Evolutionary conservation across 2,797 vertebrate genomes (phyloP).

Genomic region (Myotis planiceps): DNA sequence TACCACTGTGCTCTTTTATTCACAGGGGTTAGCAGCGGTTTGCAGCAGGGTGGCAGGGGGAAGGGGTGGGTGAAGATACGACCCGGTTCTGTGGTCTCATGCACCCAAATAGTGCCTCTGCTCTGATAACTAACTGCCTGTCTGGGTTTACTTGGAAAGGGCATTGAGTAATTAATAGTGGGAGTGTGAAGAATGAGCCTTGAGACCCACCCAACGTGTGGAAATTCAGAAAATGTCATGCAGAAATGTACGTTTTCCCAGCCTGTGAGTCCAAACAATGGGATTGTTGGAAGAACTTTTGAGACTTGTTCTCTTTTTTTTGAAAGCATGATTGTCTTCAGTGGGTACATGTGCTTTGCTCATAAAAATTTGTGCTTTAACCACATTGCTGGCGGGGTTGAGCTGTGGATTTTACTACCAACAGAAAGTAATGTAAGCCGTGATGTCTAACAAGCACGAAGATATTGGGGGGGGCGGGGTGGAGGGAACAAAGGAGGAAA

Average conservation of each 20-base stretch:
- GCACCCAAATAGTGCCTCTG: neutral
- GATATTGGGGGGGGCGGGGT: neutral
- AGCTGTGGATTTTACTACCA: neutral
- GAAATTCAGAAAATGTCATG: conserved; percentile 74
- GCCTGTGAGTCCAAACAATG: conserved; percentile 44
- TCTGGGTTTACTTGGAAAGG: conserved; percentile 47
- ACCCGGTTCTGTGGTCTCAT: neutral
- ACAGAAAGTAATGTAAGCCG: neutral
- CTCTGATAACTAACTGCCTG: neutral
- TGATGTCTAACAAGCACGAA: neutral
- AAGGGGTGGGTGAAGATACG: neutral
- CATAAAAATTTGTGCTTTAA: neutral
- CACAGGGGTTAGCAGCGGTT: neutral
- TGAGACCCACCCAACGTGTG: conserved; percentile 6
- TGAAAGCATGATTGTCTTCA: conserved; percentile 55
- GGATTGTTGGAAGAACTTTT: conserved; percentile 42
- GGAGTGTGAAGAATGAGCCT: conserved; percentile 62
- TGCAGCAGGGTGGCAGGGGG: neutral
- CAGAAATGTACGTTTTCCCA: conserved; percentile 55
- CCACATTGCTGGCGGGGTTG: neutral
- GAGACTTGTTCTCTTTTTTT: conserved; percentile 44
- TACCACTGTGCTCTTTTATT: neutral
- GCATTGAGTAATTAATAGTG: conserved; percentile 21
- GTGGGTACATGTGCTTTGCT: neutral
- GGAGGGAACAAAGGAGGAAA: neutral